Conservation (phyloP, 2,797 vertebrate genomes). For the Parotocinclus haroldoi region DNA sequence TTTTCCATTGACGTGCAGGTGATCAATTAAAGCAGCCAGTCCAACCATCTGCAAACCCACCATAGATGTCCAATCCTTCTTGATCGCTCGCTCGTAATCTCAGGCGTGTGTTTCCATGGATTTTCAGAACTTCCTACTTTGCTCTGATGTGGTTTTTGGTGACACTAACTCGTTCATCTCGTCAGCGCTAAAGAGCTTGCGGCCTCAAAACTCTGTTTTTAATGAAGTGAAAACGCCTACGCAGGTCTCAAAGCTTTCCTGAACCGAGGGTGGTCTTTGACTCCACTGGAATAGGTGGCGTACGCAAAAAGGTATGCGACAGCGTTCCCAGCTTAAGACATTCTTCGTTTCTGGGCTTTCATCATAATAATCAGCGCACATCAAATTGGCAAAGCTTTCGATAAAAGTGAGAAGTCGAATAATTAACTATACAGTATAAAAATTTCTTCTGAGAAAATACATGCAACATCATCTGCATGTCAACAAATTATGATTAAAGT, state of each 20-base stretch:
- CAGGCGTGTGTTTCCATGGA: not conserved
- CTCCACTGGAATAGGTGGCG: constrained; percentile 61
- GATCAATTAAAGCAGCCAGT: not conserved
- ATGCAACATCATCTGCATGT: constrained; percentile 30
- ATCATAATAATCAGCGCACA: constrained; percentile 35
- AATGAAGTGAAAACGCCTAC: constrained; percentile 62
- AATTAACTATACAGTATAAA: constrained; percentile 25
- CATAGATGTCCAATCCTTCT: not conserved
- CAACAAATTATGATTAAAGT: constrained; percentile 36
- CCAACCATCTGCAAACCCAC: not conserved
- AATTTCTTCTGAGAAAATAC: not conserved
- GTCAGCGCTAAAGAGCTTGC: constrained; percentile 50
- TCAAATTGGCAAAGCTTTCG: constrained; percentile 11
- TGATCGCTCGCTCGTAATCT: not conserved
- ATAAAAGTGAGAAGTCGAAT: constrained; percentile 8
- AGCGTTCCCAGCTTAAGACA: constrained; percentile 29
- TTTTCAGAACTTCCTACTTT: constrained; percentile 18
- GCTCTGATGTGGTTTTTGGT: constrained; percentile 26
- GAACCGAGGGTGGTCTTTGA: constrained; percentile 75
- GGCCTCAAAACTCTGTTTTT: constrained; percentile 54
- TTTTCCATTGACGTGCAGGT: not conserved
- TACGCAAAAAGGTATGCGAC: constrained; percentile 19
- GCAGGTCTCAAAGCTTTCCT: constrained; percentile 71
- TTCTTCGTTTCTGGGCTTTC: constrained; percentile 34
- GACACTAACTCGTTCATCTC: constrained; percentile 32